Percentiles rank a stretch among this genome's conserved stretches.
phyloP scores from a whole-genome alignment of 92 coral and sea anemone genomes.

The Scolanthus callimorphus region DNA sequence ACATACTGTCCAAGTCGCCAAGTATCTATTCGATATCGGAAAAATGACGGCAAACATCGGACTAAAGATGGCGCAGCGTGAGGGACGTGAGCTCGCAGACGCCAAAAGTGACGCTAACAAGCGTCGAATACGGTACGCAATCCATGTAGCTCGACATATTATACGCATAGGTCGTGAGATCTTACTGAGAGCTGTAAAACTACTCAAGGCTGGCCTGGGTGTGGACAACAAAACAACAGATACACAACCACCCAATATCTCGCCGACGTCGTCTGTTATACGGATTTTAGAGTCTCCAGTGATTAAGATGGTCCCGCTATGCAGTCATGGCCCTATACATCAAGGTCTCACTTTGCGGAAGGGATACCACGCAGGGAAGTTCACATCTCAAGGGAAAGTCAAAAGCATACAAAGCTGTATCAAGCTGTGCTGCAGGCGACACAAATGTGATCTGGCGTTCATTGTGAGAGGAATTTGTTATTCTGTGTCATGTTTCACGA shows the following conservation, averaged over 20 bases:
- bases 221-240: background rate
- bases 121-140: background rate
- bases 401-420: conserved; percentile 70
- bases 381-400: conserved; percentile 71
- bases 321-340: conserved; percentile 78
- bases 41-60: conserved; percentile 84
- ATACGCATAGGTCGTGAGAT: conserved; percentile 71
- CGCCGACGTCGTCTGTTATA: background rate
- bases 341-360: conserved; percentile 78
- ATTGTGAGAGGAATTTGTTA: conserved; percentile 76
- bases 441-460: conserved; percentile 74
- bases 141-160: conserved; percentile 59
- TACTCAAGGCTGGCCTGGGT: conserved; percentile 20
- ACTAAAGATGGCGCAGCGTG: conserved; percentile 34
- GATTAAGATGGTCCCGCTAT: conserved; percentile 69
- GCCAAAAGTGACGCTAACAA: conserved; percentile 17
- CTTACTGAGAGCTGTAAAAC: conserved; percentile 59
- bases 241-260: background rate
- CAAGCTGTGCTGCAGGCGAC: conserved; percentile 76
- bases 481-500: conserved; percentile 78
- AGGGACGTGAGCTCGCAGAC: conserved; percentile 5
- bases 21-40: conserved; percentile 76
- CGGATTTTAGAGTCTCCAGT: conserved; percentile 42
- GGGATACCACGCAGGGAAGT: conserved; percentile 79
- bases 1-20: conserved; percentile 61